Base-by-base conservation (phyloP, 2,797 vertebrate genomes). In the Pangasius djambal region DNA sequence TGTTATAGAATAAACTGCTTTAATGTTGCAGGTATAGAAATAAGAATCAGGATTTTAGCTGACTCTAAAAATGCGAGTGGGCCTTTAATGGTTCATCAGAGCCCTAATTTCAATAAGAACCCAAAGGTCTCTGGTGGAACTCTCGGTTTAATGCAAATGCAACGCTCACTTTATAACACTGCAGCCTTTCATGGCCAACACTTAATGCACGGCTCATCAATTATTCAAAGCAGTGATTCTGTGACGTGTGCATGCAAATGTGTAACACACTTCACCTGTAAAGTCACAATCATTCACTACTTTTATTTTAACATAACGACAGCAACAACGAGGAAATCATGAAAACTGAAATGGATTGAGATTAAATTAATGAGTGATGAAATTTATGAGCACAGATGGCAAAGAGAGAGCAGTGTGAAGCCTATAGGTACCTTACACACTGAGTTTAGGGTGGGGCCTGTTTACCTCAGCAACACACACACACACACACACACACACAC, bases 161-260 rank as follows among this genome's bases (percentile, higher is more conserved):
- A 31, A 44, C 7, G 1, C 8, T 59, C 10, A 61, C 55, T 37
- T 82, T 40, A 59, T 37, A 22, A 82, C 34, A 37, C 65, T 59
- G 69, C 65, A 48, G 67, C 20, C 4, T 4, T 55, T 59, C 79
- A 28, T 61, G n/a, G 6, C 40, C 57, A 59, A 72, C 16, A 83
- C 67, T 48, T 87, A 44, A 55, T 44, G 67, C 86, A 69, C 22
- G 25, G 34, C 25, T 31, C 57, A 83, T 83, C 9, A 83, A 83
- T 74, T 48, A 74, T 88, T 34, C 31, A 75, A 75, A 65, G 63
- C 4, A 40, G 44, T 31, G 28, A 25, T 55, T 75, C 18, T 12
- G 61, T n/a, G 40, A 10, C 1, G 28, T n/a, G 15, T 16, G 28
- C 7, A 18, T n/a, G 59, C 37, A 48, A 25, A 63, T 44, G 34